Evolutionary conservation across 1,140 invertebrate genomes (phyloP).

Genomic region (Nomia melanderi): DNA sequence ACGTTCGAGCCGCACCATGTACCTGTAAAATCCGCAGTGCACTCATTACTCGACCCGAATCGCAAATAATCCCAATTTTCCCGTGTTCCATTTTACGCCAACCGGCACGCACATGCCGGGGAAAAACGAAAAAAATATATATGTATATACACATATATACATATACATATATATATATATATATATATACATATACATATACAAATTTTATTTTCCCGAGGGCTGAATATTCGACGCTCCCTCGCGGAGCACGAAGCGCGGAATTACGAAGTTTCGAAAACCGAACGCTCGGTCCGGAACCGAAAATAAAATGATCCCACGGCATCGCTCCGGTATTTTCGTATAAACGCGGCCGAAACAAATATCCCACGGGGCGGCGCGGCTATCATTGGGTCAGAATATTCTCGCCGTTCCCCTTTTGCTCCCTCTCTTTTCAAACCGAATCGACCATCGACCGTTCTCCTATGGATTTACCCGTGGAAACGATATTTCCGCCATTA

Average conservation of each 20-base stretch:
- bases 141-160: no score
- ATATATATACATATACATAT: neutral
- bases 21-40: neutral
- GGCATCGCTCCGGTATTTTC: neutral
- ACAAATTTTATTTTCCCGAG: neutral
- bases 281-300: neutral
- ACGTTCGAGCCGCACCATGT: neutral
- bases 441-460: no score
- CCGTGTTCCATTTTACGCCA: neutral
- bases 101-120: neutral
- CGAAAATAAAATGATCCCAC: neutral
- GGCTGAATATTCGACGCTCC: neutral
- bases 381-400: neutral
- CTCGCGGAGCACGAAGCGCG: neutral
- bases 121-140: no score
- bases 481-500: constrained; percentile 1
- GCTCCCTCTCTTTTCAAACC: no score
- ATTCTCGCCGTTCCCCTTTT: neutral
- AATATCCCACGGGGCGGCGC: neutral
- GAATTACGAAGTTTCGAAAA: neutral
- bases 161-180: neutral
- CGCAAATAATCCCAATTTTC: neutral
- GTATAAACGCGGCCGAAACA: neutral
- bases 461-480: neutral
- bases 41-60: neutral